These are phyloP conservation scores for Temnothorax ravouxi DNA, from an alignment of 2,888 invertebrate species.

Conservation along the genomic window DNA sequence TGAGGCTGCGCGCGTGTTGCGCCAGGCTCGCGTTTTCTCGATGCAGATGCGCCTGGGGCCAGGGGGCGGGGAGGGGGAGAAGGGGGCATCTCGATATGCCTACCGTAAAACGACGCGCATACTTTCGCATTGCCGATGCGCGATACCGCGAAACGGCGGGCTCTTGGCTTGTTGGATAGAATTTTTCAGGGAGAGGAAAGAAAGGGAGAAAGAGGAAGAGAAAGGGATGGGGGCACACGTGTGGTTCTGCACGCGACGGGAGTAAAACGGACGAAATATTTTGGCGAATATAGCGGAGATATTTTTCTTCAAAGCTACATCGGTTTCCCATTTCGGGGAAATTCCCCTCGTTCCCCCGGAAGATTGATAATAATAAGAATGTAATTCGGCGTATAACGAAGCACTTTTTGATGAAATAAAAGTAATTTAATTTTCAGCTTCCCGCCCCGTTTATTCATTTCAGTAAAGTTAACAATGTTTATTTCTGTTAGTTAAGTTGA, in stretches of 20 bases:
- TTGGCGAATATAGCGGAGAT: not conserved
- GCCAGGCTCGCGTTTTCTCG: conserved; percentile 7
- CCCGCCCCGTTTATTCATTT: not conserved
- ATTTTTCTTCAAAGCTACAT: not conserved
- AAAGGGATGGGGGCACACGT: not conserved
- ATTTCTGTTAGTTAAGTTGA: not conserved
- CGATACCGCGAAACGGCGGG: conserved; percentile 22
- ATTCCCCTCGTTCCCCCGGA: not conserved
- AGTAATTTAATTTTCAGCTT: not conserved
- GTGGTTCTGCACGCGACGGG: not conserved
- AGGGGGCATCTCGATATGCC: conserved; percentile 32
- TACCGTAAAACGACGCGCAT: conserved; percentile 34
- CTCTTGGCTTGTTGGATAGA: conserved; percentile 5
- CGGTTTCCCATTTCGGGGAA: not conserved
- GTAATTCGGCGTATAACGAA: not conserved
- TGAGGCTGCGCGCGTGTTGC: not conserved
- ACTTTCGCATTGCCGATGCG: conserved; percentile 27
- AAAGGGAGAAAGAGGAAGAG: not conserved
- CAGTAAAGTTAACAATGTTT: not conserved
- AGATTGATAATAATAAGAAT: not conserved
- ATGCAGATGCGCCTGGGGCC: conserved; percentile 19
- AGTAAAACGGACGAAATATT: not conserved
- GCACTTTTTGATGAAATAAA: not conserved
- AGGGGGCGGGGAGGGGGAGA: too few species aligned
- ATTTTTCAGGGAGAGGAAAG: not conserved